Conservation (phyloP, 2,797 vertebrate species). For the Karalla daura region DNA sequence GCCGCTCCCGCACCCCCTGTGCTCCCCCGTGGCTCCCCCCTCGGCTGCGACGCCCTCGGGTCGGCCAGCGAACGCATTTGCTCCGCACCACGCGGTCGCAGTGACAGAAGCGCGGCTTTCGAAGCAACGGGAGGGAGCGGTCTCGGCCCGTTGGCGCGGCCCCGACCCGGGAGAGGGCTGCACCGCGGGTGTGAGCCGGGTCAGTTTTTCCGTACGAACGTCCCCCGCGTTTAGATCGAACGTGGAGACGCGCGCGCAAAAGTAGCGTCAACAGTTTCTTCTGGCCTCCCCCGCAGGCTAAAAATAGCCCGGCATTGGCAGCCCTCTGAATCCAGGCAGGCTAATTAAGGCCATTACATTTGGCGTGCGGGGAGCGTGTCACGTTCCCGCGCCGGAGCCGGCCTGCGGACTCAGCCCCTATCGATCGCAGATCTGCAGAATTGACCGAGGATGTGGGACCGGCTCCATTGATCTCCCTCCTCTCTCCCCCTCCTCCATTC, state of each 20-base stretch:
- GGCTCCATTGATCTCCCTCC: conserved; percentile 42
- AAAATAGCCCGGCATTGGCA: conserved; percentile 60
- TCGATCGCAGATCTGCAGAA: conserved; percentile 58
- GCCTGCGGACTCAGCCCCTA: conserved; percentile 63
- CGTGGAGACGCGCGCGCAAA: conserved; percentile 1
- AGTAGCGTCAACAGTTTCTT: conserved; percentile 3
- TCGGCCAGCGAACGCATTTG: too few species aligned
- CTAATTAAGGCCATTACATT: conserved; percentile 55
- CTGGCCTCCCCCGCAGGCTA: conserved; percentile 34
- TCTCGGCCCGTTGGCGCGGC: too few species aligned
- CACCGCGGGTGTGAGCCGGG: too few species aligned
- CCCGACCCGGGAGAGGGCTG: too few species aligned
- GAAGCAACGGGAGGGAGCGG: too few species aligned
- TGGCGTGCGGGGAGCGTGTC: conserved; percentile 36
- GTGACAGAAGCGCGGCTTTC: too few species aligned
- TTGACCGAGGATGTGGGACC: conserved; percentile 35
- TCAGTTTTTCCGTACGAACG: too few species aligned
- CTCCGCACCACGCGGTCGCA: too few species aligned
- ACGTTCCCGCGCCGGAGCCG: conserved; percentile 39
- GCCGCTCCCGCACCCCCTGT: conserved; percentile 1
- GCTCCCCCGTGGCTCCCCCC: too few species aligned
- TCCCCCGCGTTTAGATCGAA: conserved; percentile 10
- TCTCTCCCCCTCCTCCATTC: conserved; percentile 26
- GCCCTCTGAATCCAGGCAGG: conserved; percentile 44
- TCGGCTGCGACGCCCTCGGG: too few species aligned